A percentile compares a stretch with the other conserved stretches of the same genome.
These are phyloP conservation scores for Origma solitaria DNA, from an alignment of 2,113 vertebrate genomes.

Conservation along the genomic window DNA sequence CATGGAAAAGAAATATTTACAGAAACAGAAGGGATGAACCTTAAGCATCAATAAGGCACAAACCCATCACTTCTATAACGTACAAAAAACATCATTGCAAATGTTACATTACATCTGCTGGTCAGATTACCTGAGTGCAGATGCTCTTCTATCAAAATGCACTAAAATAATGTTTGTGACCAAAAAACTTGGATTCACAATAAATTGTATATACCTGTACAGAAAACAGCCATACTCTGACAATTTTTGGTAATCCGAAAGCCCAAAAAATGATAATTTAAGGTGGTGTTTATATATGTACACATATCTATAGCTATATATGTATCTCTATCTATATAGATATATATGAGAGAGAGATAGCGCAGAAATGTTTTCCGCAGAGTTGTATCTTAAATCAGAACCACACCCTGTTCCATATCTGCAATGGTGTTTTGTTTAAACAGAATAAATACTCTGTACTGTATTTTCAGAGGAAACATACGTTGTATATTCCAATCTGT, in stretches of 20 bases:
- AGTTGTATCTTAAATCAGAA: neutral
- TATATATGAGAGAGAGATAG: no score
- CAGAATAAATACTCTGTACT: neutral
- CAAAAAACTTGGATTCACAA: neutral
- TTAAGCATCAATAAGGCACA: neutral
- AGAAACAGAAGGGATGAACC: neutral
- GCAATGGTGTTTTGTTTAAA: neutral
- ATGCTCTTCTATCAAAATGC: neutral
- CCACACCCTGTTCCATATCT: neutral
- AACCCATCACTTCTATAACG: neutral
- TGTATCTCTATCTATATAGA: neutral
- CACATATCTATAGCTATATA: neutral
- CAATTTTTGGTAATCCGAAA: neutral
- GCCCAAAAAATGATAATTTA: neutral
- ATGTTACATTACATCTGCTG: neutral
- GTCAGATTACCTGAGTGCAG: neutral
- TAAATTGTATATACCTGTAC: neutral
- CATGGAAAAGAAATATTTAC: neutral
- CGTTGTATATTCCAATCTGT: neutral
- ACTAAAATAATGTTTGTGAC: neutral
- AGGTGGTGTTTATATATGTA: neutral
- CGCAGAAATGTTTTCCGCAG: neutral
- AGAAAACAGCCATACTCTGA: neutral
- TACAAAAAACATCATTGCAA: neutral
- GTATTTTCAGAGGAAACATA: neutral